Evolutionary conservation across 2,888 invertebrate genomes (phyloP), one percentile per base, ranked within the genome.

Genomic region (Corbicula japonica): DNA sequence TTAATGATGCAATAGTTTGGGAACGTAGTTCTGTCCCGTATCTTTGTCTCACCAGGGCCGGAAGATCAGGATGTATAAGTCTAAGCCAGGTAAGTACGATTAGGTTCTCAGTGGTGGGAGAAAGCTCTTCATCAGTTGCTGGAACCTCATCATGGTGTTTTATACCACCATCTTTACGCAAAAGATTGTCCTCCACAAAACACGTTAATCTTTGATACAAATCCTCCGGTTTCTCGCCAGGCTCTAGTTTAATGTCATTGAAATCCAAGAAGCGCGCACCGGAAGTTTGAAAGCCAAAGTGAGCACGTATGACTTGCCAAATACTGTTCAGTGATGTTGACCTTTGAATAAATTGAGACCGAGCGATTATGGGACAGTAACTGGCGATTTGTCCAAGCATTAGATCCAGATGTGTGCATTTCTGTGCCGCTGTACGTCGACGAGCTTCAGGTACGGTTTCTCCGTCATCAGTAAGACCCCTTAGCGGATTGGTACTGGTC

Each of bases 341-440:
- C 32, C 82, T 85, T 63, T 74, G 78, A 0, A 85, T 83, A 15
- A 80, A 78, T 3, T 74, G 79, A 28, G 74, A 76, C 8, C 83
- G 35, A 15, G 83, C 76, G 30, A 79, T 84, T 2, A 84, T 34
- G 1, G 81, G 84, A 30, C 81, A 84, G 23, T 65, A 85, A 44
- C 83, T 87, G 1, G 84, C 83, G 44, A 84, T 85, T 18, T 85
- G 86, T 4, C 86, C 85, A 15, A 86, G 46, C 82, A 82, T 82
- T 1, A 78, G 32, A 21, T 83, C 79, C 8, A 85, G 60, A 0
- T 61, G 61, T 2, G 35, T 54, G 0, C 80, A 71, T 38, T 84
- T 85, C 61, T 81, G 84, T 10, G 58, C 65, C 3, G 76, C 77
- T 0, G 75, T 79, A 10, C 48, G 58, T 4, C 82, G n/a, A 1